Evolutionary conservation across 2,888 invertebrate genomes (phyloP), one percentile per base, ranked within the genome.

Genomic region (Cataglyphis albicans): DNA sequence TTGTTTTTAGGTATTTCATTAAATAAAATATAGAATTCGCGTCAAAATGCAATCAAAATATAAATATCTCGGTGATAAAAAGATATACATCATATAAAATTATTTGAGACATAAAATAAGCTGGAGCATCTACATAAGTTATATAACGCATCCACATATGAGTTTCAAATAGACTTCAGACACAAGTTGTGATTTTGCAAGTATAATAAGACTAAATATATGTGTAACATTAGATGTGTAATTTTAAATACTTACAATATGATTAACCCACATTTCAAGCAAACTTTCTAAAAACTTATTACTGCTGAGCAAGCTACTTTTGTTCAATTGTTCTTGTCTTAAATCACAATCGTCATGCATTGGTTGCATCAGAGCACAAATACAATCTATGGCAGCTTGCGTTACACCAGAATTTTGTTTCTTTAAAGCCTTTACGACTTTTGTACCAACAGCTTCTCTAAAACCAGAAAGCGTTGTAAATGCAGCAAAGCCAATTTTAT

Each of bases 331-430:
- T 94, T 99, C 99, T 95, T 99, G 99, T 86, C 99, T 96, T 70
- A 99, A 95, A 95, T 99, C 99, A 91, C 98, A 99, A 94, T 99
- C 98, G 88, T 98, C 97, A 93, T 98, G 97, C 98, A 99, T 99
- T 1, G 99, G 99, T 95, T 99, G 99, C 98, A 99, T 98, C 38
- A 99, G 96, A 21, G 99, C 98, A 95, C 99, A 99, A 84, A 99
- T 97, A 95, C 99, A 99, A 95, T 99, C 99, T 78, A 99, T 96
- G 5, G 99, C 99, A 4, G 99, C 98, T 95, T 99, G 98, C 18
- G 99, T 98, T 41, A 99, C 97, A 10, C 98, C 98, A 88, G 97
- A 96, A 91, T 98, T 97, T 89, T 98, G 98, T 89, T 97, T 96
- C 80, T 98, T 97, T 83, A 99, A 95, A 0, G 99, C 98, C 84